A percentile compares a stretch with the other conserved stretches of the same genome.
These are phyloP conservation scores for Andrena camellia DNA, from an alignment of 2,888 invertebrate species.

Conservation along the genomic window DNA sequence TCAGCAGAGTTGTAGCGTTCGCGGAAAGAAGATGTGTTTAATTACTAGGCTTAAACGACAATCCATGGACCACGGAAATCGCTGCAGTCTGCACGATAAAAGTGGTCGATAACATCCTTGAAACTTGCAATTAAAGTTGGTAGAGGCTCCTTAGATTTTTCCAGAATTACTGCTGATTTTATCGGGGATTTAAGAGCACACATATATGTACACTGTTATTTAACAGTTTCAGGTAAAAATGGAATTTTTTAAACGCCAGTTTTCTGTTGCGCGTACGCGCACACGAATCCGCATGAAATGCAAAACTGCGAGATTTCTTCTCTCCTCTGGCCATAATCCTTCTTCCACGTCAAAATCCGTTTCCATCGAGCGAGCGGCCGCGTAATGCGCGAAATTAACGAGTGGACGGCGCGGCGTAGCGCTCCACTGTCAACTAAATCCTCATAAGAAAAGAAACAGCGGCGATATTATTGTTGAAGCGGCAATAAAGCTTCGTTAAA, in stretches of 20 bases:
- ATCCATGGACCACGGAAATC: too few relatives aligned
- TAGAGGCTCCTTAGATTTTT: too few relatives aligned
- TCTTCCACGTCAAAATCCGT: constrained; percentile 11
- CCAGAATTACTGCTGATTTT: too few relatives aligned
- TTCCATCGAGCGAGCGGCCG: neutral
- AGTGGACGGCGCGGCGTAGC: neutral
- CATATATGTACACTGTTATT: neutral
- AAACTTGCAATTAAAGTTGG: too few relatives aligned
- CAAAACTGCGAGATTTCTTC: neutral
- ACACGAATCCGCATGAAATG: neutral
- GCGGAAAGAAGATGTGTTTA: too few relatives aligned
- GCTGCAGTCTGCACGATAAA: too few relatives aligned
- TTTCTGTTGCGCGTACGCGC: neutral
- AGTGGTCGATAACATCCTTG: too few relatives aligned
- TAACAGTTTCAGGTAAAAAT: neutral
- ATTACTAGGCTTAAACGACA: too few relatives aligned
- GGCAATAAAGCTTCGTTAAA: constrained; percentile 41
- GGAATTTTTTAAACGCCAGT: too few relatives aligned
- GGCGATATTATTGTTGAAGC: constrained; percentile 28
- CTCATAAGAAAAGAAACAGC: constrained; percentile 20
- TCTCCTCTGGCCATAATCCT: neutral
- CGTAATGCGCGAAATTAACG: constrained; percentile 20
- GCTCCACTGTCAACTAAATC: constrained; percentile 35
- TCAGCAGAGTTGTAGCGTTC: neutral
- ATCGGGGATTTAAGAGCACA: too few relatives aligned